Conservation (phyloP, 2,113 vertebrate genomes). For the Potamarius usumacintae region DNA sequence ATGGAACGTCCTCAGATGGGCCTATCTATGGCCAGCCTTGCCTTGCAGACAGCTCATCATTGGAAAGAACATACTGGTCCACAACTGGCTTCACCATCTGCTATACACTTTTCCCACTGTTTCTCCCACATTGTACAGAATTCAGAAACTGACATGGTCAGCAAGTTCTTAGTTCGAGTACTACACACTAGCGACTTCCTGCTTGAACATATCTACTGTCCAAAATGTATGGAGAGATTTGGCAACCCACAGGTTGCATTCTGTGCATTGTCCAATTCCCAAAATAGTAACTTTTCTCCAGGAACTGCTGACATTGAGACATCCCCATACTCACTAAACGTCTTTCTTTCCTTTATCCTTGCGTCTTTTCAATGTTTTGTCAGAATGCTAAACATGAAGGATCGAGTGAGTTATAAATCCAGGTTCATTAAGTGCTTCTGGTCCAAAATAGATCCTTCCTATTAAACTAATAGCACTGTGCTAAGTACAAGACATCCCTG, state of each 20-base stretch:
- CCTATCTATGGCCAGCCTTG: neutral
- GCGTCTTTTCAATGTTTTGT: neutral
- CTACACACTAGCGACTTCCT: neutral
- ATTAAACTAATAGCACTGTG: neutral
- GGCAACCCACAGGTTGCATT: neutral
- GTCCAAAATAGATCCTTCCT: constrained; percentile 6
- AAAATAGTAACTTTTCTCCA: neutral
- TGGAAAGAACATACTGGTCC: neutral
- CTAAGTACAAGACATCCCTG: neutral
- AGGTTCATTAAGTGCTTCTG: neutral
- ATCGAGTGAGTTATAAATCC: neutral
- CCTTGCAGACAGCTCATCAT: neutral
- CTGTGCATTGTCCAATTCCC: neutral
- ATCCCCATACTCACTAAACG: neutral
- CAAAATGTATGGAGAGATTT: neutral
- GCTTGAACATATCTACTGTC: neutral
- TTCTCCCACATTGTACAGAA: neutral
- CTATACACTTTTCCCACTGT: neutral
- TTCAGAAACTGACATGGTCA: neutral
- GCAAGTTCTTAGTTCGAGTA: neutral
- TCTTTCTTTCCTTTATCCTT: neutral
- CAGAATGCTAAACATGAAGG: neutral
- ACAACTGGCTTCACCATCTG: neutral
- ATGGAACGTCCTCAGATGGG: neutral
- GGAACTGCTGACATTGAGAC: neutral